These are phyloP conservation scores for Apodemia duryi DNA, from an alignment of 2,888 invertebrate species.

Conservation along the genomic window DNA sequence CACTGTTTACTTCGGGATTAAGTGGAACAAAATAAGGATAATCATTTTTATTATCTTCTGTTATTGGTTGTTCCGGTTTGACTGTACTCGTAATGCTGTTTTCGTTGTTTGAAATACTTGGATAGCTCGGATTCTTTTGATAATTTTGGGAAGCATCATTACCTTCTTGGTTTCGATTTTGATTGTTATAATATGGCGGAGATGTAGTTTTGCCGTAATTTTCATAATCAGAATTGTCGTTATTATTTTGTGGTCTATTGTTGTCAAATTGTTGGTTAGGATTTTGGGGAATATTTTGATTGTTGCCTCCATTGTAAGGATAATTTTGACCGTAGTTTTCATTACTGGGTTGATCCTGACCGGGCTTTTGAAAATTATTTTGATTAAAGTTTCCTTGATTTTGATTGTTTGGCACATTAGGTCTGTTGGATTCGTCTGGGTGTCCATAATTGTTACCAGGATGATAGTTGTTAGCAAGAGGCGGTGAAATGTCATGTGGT, in stretches of 20 bases:
- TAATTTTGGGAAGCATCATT: background rate
- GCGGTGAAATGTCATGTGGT: conserved; percentile 8
- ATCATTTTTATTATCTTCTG: conserved; percentile 45
- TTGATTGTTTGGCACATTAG: conserved; percentile 22
- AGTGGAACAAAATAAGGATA: conserved; percentile 55
- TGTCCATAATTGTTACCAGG: conserved; percentile 7
- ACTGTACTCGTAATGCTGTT: conserved; percentile 16
- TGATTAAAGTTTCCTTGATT: conserved; percentile 16
- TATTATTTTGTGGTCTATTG: conserved; percentile 21
- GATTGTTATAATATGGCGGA: conserved; percentile 8
- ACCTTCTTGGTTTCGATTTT: background rate
- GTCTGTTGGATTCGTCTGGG: conserved; percentile 28
- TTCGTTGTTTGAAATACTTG: conserved; percentile 22
- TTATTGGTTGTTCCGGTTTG: conserved; percentile 33
- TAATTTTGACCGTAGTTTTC: background rate
- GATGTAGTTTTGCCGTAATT: conserved; percentile 16
- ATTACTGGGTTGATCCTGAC: background rate
- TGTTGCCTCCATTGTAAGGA: background rate
- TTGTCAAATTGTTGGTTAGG: conserved; percentile 21
- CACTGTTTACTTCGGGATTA: conserved; percentile 39
- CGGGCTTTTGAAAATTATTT: conserved; percentile 5
- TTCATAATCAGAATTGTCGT: background rate
- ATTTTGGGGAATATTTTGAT: conserved; percentile 16
- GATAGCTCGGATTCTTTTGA: conserved; percentile 18
- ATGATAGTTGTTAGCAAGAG: background rate